Evolutionary conservation across 2,113 vertebrate genomes (phyloP), one percentile per base, ranked within the genome.

Genomic region (Marcusenius ussheri): DNA sequence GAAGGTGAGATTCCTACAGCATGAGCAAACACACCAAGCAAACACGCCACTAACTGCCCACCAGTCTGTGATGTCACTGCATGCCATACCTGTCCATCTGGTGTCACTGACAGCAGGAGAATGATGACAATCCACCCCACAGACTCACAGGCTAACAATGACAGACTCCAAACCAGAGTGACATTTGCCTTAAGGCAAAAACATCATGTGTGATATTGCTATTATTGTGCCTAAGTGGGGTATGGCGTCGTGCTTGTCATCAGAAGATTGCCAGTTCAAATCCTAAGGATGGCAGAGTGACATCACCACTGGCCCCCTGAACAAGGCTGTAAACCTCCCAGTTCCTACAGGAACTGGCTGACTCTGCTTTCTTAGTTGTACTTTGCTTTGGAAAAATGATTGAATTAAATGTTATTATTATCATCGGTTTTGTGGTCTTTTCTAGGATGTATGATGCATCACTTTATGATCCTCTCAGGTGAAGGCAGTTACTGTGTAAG

Each of bases 1-100:
- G 15, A 39, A 85, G 24, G 13, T 46, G 88, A 84, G 84, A 91
- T 92, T 91, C 85, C 88, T 50, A 13, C 70, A n/a, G 58, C 31
- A 51, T 90, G 88, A 91, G 47, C 74, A 21, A 84, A 46, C 45
- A 83, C 46, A 80, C 35, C n/a, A 83, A 53, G 85, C 90, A 46
- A 31, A 89, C 85, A 17, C 3, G 24, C 83, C 42, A 47, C 46
- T 49, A 27, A 85, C 24, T 24, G 42, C 2, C 46, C n/a, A 10
- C 70, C 31, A 13, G 83, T 2, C 45, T 47, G 7, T 85, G 42
- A 85, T n/a, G 21, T 27, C 83, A 85, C 42, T 0, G n/a, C 24
- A n/a, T 85, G 42, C 83, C 24, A n/a, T 85, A 49, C 3, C 21
- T 50, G 19, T 21, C 21, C 83, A 15, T 42, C 8, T 19, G 19